These are phyloP conservation scores for Limnephilus rhombicus DNA, from an alignment of 2,888 invertebrate species.

Conservation along the genomic window DNA sequence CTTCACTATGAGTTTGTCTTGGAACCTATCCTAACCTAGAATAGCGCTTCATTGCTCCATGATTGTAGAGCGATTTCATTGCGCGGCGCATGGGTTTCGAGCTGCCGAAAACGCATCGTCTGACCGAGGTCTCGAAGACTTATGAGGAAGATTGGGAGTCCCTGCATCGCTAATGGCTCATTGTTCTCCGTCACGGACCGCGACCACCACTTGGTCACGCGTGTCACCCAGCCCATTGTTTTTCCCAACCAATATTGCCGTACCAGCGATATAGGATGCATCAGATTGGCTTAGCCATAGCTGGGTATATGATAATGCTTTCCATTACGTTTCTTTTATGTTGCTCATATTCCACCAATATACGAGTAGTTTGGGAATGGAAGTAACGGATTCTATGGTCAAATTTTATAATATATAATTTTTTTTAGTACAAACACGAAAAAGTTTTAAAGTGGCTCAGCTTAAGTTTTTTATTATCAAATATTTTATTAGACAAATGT, in stretches of 20 bases:
- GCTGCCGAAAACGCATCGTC: background rate
- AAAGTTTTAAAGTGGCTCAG: too few relatives aligned
- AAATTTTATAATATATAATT: too few relatives aligned
- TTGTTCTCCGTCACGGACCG: background rate
- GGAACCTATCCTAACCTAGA: too few relatives aligned
- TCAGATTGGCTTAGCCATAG: background rate
- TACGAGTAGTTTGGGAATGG: too few relatives aligned
- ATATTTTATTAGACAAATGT: too few relatives aligned
- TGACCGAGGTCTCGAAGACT: background rate
- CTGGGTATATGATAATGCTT: background rate
- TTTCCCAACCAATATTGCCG: background rate
- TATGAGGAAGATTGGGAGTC: background rate
- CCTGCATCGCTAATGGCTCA: constrained; percentile 1
- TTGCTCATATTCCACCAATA: too few relatives aligned
- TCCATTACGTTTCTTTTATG: too few relatives aligned
- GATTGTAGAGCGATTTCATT: background rate
- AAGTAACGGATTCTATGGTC: too few relatives aligned
- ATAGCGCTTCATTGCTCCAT: background rate
- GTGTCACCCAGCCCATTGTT: background rate
- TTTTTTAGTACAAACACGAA: too few relatives aligned
- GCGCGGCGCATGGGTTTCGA: background rate
- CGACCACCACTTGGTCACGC: constrained; percentile 1
- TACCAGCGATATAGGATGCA: background rate
- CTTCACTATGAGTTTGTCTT: too few relatives aligned
- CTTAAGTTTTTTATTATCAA: too few relatives aligned